A percentile compares a stretch with the other conserved stretches of the same genome.
Conservation (phyloP, 2,113 vertebrate genomes). For the Catharus fuscescens region DNA sequence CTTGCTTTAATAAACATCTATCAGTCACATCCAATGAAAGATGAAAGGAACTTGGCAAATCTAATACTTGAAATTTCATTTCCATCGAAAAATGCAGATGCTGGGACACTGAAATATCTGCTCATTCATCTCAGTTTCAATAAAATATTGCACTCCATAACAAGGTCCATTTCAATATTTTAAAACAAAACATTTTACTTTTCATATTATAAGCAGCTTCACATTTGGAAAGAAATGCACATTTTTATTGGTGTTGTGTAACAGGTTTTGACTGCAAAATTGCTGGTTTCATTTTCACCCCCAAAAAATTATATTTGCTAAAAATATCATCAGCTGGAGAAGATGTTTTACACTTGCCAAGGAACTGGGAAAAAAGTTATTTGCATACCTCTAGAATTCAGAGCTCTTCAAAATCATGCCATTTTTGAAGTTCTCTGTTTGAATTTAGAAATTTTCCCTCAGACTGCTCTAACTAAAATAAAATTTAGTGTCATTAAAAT, state of each 20-base stretch:
- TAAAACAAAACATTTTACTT: neutral
- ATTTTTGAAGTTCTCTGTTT: neutral
- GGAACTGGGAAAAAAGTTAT: neutral
- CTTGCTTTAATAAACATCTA: neutral
- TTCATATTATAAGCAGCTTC: neutral
- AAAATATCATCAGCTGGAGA: constrained; percentile 13
- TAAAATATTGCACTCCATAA: neutral
- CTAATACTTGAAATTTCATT: neutral
- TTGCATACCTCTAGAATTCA: constrained; percentile 26
- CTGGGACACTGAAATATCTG: neutral
- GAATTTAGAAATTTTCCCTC: constrained; percentile 7
- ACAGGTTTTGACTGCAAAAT: constrained; percentile 4
- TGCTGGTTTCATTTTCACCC: constrained; percentile 5
- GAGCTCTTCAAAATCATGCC: neutral
- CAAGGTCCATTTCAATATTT: neutral
- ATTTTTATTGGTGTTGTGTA: neutral
- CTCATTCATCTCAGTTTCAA: neutral
- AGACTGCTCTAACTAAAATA: neutral
- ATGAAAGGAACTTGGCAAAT: neutral
- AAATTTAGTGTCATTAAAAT: neutral
- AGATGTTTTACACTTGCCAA: neutral
- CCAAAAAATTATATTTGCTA: neutral
- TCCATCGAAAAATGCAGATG: neutral
- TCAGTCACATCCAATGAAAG: neutral
- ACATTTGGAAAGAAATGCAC: neutral